Conservation (phyloP, 2,888 invertebrate genomes). For the Octonoba sinensis region DNA sequence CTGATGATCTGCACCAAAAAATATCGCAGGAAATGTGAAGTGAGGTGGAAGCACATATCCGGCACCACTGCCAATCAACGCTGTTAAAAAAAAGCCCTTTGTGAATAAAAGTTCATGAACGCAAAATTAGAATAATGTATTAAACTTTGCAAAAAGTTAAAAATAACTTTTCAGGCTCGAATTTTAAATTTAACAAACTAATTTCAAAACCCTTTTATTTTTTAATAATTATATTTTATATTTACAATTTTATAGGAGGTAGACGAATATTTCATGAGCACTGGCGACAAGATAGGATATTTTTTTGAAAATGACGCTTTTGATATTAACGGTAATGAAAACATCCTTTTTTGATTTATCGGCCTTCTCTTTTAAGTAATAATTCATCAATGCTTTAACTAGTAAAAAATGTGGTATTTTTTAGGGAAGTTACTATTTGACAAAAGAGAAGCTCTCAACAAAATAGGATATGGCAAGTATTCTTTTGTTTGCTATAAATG, state of each 20-base stretch:
- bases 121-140: background rate
- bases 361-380: background rate
- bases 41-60: too few species aligned
- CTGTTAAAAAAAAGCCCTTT: too few species aligned
- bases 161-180: background rate
- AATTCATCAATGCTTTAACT: background rate
- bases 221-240: too few species aligned
- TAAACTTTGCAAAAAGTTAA: background rate
- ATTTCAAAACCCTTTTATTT: background rate
- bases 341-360: background rate
- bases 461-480: conserved; percentile 76
- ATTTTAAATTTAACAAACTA: too few species aligned
- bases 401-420: background rate
- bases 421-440: conserved; percentile 72
- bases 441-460: conserved; percentile 76
- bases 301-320: conserved; percentile 91
- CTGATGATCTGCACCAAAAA: too few species aligned
- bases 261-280: conserved; percentile 89
- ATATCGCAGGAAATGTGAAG: too few species aligned
- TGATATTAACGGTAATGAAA: conserved; percentile 74
- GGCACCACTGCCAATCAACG: too few species aligned
- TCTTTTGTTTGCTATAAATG: background rate
- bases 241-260: conserved; percentile 73
- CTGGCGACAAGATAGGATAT: conserved; percentile 89
- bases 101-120: background rate